phyloP scores from a whole-genome alignment of 1,140 invertebrate genomes.

The Pectinophora gossypiella region DNA sequence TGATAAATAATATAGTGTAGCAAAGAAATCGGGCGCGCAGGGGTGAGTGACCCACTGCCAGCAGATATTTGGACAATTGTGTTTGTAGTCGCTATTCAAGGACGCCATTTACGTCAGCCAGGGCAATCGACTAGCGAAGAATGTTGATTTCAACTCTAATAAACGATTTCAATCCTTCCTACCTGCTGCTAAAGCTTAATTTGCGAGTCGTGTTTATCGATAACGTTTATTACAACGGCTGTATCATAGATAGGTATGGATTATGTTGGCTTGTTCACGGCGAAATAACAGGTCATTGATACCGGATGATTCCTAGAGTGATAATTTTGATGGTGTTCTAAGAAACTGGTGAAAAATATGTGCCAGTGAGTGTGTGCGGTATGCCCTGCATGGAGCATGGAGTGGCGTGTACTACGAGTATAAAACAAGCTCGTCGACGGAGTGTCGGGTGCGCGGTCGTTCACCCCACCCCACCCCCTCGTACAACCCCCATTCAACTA shows the following conservation, averaged over 20 bases:
- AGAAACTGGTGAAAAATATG: background rate
- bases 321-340: background rate
- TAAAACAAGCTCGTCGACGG: slow-evolving; percentile 11
- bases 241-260: background rate
- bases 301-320: slow-evolving; percentile 12
- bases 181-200: slow-evolving; percentile 12
- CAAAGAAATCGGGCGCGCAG: slow-evolving; percentile 1
- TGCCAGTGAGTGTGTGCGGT: background rate
- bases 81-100: slow-evolving; percentile 54
- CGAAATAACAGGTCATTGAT: slow-evolving; percentile 27
- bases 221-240: background rate
- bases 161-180: slow-evolving; percentile 24
- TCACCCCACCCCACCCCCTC: slow-evolving; percentile 15
- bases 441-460: slow-evolving; percentile 28
- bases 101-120: slow-evolving; percentile 53
- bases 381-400: background rate
- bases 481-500: background rate
- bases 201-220: slow-evolving; percentile 1
- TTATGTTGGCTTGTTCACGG: slow-evolving; percentile 9
- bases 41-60: slow-evolving; percentile 48
- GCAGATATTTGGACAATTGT: slow-evolving; percentile 53
- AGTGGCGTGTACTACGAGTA: background rate
- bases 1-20: background rate
- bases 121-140: slow-evolving; percentile 29
- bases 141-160: slow-evolving; percentile 17